A percentile compares a stretch with the other conserved stretches of the same genome.
These are phyloP conservation scores for Oxyteleia sp. DNA, from an alignment of 2,888 invertebrate genomes.

Conservation along the genomic window DNA sequence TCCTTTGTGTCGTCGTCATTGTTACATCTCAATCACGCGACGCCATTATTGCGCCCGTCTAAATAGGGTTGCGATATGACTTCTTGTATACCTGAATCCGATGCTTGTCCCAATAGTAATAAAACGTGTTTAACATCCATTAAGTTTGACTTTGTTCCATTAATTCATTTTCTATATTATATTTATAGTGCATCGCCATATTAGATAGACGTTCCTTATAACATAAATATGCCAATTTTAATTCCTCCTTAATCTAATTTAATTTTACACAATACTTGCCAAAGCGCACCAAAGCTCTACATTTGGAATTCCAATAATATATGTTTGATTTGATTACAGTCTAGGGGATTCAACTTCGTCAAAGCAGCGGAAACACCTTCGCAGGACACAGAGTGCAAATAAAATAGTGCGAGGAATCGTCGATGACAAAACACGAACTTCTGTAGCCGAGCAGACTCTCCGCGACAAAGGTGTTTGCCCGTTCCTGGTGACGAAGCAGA, in stretches of 20 bases:
- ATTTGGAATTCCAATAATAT: not conserved
- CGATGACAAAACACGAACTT: slow-evolving; percentile 22
- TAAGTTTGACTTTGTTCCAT: slow-evolving; percentile 35
- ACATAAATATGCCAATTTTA: no score
- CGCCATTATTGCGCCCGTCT: not conserved
- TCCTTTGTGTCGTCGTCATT: slow-evolving; percentile 1
- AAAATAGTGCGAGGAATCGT: slow-evolving; percentile 44
- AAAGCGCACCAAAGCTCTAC: not conserved
- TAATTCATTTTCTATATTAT: not conserved
- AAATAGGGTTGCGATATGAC: slow-evolving; percentile 13
- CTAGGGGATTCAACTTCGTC: slow-evolving; percentile 51
- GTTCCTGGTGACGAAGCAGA: slow-evolving; percentile 69
- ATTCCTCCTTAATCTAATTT: not conserved
- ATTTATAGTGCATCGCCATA: not conserved
- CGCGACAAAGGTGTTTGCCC: slow-evolving; percentile 49
- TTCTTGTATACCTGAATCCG: slow-evolving; percentile 8
- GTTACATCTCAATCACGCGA: slow-evolving; percentile 28
- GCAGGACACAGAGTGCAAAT: slow-evolving; percentile 69
- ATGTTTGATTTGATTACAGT: slow-evolving; percentile 21
- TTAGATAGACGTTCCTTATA: no score
- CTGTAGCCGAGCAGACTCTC: slow-evolving; percentile 39
- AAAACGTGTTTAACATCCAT: slow-evolving; percentile 41
- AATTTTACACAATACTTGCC: not conserved
- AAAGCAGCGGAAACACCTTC: slow-evolving; percentile 48
- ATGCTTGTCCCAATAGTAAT: slow-evolving; percentile 22